Conservation (phyloP, 1,140 invertebrate genomes). For the Grapholita molesta region DNA sequence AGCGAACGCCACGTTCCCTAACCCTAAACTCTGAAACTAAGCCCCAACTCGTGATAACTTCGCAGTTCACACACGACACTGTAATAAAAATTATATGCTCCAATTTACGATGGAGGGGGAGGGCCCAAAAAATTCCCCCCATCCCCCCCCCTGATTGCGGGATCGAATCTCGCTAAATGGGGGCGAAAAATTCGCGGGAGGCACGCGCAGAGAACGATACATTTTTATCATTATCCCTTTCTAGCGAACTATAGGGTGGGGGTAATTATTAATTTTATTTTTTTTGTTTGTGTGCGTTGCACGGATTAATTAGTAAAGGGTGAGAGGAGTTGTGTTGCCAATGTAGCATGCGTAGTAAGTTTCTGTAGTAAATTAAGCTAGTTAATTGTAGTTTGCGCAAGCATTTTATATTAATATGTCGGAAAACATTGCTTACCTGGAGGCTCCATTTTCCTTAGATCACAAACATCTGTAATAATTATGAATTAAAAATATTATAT, state of each 20-base stretch:
- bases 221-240: conserved; percentile 73
- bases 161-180: conserved; percentile 76
- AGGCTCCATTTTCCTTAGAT: no score
- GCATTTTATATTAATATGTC: neutral
- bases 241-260: conserved; percentile 64
- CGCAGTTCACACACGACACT: conserved; percentile 55
- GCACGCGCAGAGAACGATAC: conserved; percentile 49
- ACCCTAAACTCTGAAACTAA: conserved; percentile 14
- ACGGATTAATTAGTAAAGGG: neutral
- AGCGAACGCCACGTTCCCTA: neutral
- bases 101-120: conserved; percentile 67
- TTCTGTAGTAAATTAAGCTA: neutral
- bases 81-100: conserved; percentile 79
- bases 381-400: neutral
- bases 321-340: neutral
- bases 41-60: conserved; percentile 57
- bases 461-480: no score
- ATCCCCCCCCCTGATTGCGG: conserved; percentile 68
- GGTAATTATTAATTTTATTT: conserved; percentile 68
- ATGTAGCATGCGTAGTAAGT: neutral
- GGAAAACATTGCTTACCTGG: no score
- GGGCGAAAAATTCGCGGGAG: conserved; percentile 65
- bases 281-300: conserved; percentile 25
- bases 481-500: no score
- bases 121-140: conserved; percentile 60